phyloP scores from a whole-genome alignment of 2,888 invertebrate genomes.

The Tiliacea citrago region DNA sequence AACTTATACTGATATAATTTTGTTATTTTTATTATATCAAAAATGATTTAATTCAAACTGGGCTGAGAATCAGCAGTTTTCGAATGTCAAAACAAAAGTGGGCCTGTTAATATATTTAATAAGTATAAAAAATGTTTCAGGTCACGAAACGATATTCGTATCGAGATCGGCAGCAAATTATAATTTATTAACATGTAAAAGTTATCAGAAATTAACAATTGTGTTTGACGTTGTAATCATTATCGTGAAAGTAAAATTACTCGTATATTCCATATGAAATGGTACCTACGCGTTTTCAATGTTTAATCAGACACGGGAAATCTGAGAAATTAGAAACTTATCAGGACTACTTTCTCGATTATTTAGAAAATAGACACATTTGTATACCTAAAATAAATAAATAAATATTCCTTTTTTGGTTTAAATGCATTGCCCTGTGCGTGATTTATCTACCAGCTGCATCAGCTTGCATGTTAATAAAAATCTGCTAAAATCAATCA shows the following conservation, averaged over 20 bases:
- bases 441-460: too few relatives aligned
- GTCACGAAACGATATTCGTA: conserved; percentile 15
- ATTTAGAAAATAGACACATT: background rate
- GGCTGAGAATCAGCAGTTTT: too few relatives aligned
- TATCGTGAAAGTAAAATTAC: conserved; percentile 60
- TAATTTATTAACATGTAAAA: conserved; percentile 18
- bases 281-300: conserved; percentile 18
- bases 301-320: conserved; percentile 22
- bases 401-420: too few relatives aligned
- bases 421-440: too few relatives aligned
- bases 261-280: background rate
- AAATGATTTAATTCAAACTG: too few relatives aligned
- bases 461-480: too few relatives aligned
- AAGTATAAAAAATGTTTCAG: background rate
- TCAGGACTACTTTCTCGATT: background rate
- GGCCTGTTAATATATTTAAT: background rate
- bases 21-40: too few relatives aligned
- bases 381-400: too few relatives aligned
- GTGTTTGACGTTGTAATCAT: conserved; percentile 53
- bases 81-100: too few relatives aligned
- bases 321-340: background rate
- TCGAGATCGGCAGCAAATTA: conserved; percentile 14
- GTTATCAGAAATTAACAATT: conserved; percentile 33
- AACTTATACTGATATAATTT: too few relatives aligned
- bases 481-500: background rate